Conservation (phyloP, 2,797 vertebrate species). For the Pampus argenteus region DNA sequence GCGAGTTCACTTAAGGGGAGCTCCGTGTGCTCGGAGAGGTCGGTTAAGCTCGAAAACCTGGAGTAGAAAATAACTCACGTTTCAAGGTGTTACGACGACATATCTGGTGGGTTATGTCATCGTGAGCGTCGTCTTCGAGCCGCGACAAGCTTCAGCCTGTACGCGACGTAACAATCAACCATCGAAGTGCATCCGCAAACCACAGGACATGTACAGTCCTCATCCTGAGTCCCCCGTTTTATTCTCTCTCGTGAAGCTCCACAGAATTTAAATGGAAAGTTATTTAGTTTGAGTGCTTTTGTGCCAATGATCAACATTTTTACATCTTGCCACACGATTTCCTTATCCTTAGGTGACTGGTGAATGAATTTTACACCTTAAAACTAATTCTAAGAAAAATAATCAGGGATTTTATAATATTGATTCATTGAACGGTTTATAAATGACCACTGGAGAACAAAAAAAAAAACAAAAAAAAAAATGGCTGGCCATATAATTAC, state of each 20-base stretch:
- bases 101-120: neutral
- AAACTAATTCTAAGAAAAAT: slow-evolving; percentile 1
- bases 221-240: slow-evolving; percentile 5
- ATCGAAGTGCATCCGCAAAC: slow-evolving; percentile 29
- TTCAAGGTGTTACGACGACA: slow-evolving; percentile 3
- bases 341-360: too few relatives aligned
- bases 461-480: slow-evolving; percentile 2
- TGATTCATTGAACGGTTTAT: neutral
- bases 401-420: neutral
- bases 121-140: neutral
- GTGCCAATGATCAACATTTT: neutral
- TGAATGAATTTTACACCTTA: too few relatives aligned
- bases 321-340: too few relatives aligned
- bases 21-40: slow-evolving; percentile 10
- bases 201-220: neutral
- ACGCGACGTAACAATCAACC: neutral
- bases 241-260: slow-evolving; percentile 1
- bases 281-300: slow-evolving; percentile 9
- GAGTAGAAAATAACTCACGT: slow-evolving; percentile 8
- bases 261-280: neutral
- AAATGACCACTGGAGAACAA: slow-evolving; percentile 3
- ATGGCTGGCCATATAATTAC: slow-evolving; percentile 1
- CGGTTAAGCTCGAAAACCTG: neutral
- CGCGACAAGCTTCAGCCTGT: slow-evolving; percentile 12
- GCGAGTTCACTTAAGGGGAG: slow-evolving; percentile 32